A percentile compares a stretch with the other conserved stretches of the same genome.
These are phyloP conservation scores for Elanus axillaris DNA, from an alignment of 2,113 vertebrate genomes.

Conservation along the genomic window DNA sequence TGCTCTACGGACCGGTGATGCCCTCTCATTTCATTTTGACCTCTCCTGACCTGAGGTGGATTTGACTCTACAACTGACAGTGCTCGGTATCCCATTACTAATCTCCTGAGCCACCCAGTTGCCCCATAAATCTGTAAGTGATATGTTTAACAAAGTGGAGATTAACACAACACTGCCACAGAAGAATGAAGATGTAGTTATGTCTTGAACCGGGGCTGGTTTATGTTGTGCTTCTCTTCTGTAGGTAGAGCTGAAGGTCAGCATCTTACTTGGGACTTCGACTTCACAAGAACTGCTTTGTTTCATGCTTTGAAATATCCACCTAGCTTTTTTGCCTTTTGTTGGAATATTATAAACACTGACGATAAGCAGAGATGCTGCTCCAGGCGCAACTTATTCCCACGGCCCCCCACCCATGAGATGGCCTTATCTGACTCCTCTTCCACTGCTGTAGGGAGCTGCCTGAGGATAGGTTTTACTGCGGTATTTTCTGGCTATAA, in stretches of 20 bases:
- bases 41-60: background rate
- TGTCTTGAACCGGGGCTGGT: background rate
- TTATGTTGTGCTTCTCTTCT: background rate
- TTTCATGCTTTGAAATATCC: background rate
- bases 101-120: conserved; percentile 5
- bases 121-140: background rate
- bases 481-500: background rate
- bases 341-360: background rate
- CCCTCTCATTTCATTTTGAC: background rate
- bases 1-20: background rate
- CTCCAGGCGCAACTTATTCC: fast-evolving
- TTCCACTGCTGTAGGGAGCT: background rate
- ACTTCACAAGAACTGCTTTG: fast-evolving
- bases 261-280: background rate
- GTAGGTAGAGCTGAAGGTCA: background rate
- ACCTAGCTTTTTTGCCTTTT: background rate
- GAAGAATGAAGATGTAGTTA: background rate
- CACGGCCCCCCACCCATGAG: fast-evolving
- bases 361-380: background rate
- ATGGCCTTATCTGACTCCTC: background rate
- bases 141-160: background rate
- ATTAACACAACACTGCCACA: background rate
- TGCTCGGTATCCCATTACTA: background rate
- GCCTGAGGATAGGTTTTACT: background rate
- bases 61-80: background rate